A percentile compares a stretch with the other conserved stretches of the same genome.
phyloP scores from a whole-genome alignment of 2,797 vertebrate species.

The Lepilemur ruficaudatus region DNA sequence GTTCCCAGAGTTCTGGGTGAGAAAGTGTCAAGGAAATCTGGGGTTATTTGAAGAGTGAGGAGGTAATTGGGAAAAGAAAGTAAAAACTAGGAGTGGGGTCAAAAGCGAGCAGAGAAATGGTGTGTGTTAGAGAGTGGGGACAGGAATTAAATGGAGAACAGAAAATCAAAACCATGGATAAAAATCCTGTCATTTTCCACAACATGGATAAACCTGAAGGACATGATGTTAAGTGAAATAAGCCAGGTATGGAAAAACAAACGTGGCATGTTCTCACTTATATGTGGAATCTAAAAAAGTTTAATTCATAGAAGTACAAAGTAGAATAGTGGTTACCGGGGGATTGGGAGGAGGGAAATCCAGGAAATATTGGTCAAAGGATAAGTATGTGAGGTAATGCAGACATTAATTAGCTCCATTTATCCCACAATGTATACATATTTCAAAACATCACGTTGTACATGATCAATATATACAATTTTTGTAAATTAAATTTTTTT shows the following conservation, averaged over 20 bases:
- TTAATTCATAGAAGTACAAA: background rate
- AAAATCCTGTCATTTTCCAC: background rate
- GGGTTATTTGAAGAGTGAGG: slow-evolving; percentile 45
- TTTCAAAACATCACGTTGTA: background rate
- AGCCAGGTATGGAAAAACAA: background rate
- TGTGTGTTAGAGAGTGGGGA: slow-evolving; percentile 20
- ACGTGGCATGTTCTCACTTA: background rate
- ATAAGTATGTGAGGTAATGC: background rate
- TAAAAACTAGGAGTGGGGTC: background rate
- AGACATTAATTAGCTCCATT: background rate
- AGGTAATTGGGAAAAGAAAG: slow-evolving; percentile 59
- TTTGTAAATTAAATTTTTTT: background rate
- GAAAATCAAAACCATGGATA: background rate
- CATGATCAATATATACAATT: background rate
- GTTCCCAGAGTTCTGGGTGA: slow-evolving; percentile 59
- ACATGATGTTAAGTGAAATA: background rate
- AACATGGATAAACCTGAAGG: background rate
- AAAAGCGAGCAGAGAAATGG: background rate
- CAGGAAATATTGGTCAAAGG: background rate
- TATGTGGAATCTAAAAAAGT: background rate
- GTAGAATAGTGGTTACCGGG: background rate
- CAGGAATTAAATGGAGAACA: background rate
- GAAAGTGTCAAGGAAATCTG: slow-evolving; percentile 61
- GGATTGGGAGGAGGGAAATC: background rate
- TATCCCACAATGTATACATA: background rate